Evolutionary conservation across 2,888 invertebrate species (phyloP).

Genomic region (Diaprepes abbreviatus): DNA sequence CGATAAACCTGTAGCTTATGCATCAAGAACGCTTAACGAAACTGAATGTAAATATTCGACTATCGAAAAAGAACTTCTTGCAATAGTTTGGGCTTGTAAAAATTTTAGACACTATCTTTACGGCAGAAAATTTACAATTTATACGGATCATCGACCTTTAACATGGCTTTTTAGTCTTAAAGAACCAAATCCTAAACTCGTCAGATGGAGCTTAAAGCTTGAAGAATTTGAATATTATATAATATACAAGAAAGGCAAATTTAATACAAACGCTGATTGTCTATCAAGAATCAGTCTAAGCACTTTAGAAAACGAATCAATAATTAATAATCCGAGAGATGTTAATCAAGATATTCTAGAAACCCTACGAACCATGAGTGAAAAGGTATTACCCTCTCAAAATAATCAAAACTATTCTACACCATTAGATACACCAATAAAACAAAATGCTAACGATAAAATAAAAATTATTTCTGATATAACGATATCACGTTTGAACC

Average conservation of each 20-base stretch:
- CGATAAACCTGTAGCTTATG: constrained; percentile 58
- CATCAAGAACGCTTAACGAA: constrained; percentile 55
- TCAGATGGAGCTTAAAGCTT: not conserved
- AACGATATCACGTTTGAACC: too few species aligned
- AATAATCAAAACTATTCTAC: too few species aligned
- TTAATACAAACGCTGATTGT: too few species aligned
- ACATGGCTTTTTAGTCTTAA: constrained; percentile 36
- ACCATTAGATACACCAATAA: too few species aligned
- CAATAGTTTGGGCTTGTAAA: constrained; percentile 14
- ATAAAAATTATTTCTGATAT: too few species aligned
- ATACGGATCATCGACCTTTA: constrained; percentile 40
- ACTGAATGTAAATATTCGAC: constrained; percentile 54
- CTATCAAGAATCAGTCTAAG: too few species aligned
- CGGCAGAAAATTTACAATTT: constrained; percentile 25
- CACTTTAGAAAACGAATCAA: too few species aligned
- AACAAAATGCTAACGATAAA: too few species aligned
- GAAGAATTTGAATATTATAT: not conserved
- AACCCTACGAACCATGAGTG: too few species aligned
- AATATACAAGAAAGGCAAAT: not conserved
- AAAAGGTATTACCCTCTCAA: too few species aligned
- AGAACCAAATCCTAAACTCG: constrained; percentile 33
- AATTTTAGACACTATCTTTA: constrained; percentile 26
- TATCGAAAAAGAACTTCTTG: constrained; percentile 43
- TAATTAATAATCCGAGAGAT: too few species aligned
- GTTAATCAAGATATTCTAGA: too few species aligned